Evolutionary conservation across 1,140 invertebrate genomes (phyloP).

Genomic region (Pentalonia nigronervosa): DNA sequence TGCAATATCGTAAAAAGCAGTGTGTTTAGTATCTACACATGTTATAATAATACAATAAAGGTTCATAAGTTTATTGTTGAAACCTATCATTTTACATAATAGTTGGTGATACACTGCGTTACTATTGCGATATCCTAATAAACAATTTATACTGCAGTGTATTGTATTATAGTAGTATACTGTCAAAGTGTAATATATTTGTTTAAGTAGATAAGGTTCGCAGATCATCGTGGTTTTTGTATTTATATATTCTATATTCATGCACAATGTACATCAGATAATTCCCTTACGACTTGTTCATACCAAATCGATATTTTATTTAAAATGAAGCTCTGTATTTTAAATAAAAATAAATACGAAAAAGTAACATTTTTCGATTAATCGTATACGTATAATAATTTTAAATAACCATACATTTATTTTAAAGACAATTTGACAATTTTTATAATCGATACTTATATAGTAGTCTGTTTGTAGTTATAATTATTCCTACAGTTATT

Average conservation of each 20-base stretch:
- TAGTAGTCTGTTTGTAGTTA: neutral
- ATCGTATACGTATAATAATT: neutral
- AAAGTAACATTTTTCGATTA: neutral
- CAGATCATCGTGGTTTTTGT: neutral
- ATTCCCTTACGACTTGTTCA: neutral
- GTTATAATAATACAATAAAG: neutral
- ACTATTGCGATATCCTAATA: neutral
- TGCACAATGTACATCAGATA: neutral
- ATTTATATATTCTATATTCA: neutral
- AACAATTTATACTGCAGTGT: neutral
- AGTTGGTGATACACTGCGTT: neutral
- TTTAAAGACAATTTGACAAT: neutral
- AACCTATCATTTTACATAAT: neutral
- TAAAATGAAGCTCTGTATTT: neutral
- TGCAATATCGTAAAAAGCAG: conserved; percentile 1
- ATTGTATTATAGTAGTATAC: neutral
- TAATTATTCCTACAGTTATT: neutral
- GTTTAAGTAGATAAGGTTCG: neutral
- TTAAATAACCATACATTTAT: neutral
- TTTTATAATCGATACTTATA: neutral
- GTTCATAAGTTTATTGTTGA: conserved; percentile 11
- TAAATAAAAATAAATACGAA: neutral
- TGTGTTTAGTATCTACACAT: neutral
- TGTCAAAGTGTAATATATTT: neutral
- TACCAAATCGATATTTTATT: neutral